Percentiles rank a stretch among this genome's conserved stretches.
Evolutionary conservation across 2,113 vertebrate species (phyloP).

Genomic region (Laterallus jamaicensis): DNA sequence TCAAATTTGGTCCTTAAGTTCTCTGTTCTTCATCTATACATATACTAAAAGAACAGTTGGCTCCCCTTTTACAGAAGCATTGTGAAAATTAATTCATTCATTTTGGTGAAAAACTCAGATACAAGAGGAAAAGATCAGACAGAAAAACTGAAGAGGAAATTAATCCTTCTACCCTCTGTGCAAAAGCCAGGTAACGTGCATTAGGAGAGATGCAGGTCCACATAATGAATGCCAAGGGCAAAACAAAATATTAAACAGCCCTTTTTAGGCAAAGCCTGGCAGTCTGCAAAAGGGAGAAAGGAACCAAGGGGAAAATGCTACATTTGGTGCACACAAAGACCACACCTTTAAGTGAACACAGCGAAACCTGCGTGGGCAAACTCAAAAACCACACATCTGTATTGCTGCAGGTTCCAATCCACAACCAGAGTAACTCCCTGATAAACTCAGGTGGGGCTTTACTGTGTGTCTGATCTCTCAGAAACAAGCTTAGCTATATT

Average conservation of each 20-base stretch:
- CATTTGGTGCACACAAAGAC: accelerated
- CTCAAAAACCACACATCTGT: background rate
- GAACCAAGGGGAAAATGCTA: background rate
- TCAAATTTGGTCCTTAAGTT: background rate
- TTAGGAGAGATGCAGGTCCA: background rate
- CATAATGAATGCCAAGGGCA: background rate
- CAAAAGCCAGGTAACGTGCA: background rate
- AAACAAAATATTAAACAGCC: background rate
- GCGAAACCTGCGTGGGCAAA: background rate
- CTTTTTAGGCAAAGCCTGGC: background rate
- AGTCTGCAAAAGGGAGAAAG: background rate
- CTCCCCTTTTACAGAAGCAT: background rate
- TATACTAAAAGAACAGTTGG: background rate
- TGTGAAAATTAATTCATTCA: background rate
- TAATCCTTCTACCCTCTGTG: background rate
- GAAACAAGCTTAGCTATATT: background rate
- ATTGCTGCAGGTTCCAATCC: background rate
- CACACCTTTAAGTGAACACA: background rate
- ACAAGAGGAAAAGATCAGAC: background rate
- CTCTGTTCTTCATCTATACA: background rate
- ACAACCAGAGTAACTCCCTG: background rate
- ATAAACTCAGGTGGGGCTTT: background rate
- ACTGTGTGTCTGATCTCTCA: background rate
- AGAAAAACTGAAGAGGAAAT: slow-evolving; percentile 15
- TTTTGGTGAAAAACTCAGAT: background rate